Conservation (phyloP, 2,888 invertebrate genomes). For the Nyleta sp. region DNA sequence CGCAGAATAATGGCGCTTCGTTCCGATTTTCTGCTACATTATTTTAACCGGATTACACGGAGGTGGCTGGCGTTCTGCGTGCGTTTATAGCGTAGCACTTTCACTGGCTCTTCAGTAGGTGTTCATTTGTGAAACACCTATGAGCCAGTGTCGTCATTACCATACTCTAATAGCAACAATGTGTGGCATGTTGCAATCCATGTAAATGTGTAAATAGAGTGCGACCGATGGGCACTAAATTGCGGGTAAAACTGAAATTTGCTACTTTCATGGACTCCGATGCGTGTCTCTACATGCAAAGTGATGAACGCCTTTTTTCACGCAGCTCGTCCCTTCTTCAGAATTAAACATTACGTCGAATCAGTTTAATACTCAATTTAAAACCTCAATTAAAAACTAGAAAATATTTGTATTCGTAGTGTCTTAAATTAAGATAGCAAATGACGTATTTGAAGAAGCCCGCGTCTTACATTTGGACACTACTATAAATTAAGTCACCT, state of each 20-base stretch:
- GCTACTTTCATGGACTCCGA: conserved; percentile 33
- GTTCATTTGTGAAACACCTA: conserved; percentile 32
- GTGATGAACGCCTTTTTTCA: not conserved
- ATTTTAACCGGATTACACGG: not conserved
- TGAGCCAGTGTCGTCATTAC: conserved; percentile 31
- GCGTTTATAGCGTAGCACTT: conserved; percentile 24
- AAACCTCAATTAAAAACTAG: conserved; percentile 13
- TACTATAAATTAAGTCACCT: too few species aligned
- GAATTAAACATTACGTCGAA: conserved; percentile 7
- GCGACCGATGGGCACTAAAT: conserved; percentile 49
- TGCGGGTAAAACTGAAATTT: conserved; percentile 37
- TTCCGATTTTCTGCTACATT: conserved; percentile 1
- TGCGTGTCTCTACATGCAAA: conserved; percentile 20
- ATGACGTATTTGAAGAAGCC: too few species aligned
- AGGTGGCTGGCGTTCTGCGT: not conserved
- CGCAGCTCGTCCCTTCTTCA: too few species aligned
- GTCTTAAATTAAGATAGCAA: too few species aligned
- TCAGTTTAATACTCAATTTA: conserved; percentile 34
- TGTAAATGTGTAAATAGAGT: conserved; percentile 53
- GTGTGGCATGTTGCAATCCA: conserved; percentile 32
- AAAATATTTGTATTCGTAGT: too few species aligned
- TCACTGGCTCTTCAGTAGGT: conserved; percentile 27
- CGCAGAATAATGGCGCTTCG: too few species aligned
- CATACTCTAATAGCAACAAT: conserved; percentile 45
- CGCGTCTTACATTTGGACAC: too few species aligned